Base-by-base conservation (phyloP, 1,140 invertebrate species). In the Geopemphigus sp. region DNA sequence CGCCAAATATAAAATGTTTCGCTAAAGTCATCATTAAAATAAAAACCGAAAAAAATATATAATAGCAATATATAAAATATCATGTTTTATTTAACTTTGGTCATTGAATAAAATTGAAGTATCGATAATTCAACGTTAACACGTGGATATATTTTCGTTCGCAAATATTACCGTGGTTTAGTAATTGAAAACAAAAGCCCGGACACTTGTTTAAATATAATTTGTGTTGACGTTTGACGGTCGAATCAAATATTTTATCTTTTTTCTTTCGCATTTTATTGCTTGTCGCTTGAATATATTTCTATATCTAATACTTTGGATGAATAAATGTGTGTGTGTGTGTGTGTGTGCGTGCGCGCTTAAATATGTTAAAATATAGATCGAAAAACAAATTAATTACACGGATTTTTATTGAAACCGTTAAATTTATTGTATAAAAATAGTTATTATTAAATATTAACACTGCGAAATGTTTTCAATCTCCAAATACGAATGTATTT, bases 11-110 rank as follows among this genome's bases (percentile, higher is more conserved):
- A 50, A 68, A 68, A 68, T 68, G 50, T 68, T 68, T 6, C 39
- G 24, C 45, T 17, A 24, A 50, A 68, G 66, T 50, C 50, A 24
- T 50, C 39, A 68, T 68, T 50, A 68, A 68, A 68, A 68, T 50
- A 50, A 68, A 61, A 47, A 68, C 11, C 32, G 19, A 66, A 68
- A 68, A 50, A 39, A 39, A 4, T 4, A 39, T 39, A 39, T 39
- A 39, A 39, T 39, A 39, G 3, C 32, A 39, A 39, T 39, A 39
- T 4, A 39, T 39, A 39, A 39, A n/a, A 39, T 39, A 39, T 4
- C 3, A 68, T 50, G 45, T 19, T 24, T 5, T 68, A 26, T 68
- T 68, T 50, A 68, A 11, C 29, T 32, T 68, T 47, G 14, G 45
- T 68, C 66, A 47, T 68, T n/a, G 5, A 68, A 15, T 68, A 66